Base-by-base conservation (phyloP, 1,140 invertebrate species). In the Lepidostoma basale region DNA sequence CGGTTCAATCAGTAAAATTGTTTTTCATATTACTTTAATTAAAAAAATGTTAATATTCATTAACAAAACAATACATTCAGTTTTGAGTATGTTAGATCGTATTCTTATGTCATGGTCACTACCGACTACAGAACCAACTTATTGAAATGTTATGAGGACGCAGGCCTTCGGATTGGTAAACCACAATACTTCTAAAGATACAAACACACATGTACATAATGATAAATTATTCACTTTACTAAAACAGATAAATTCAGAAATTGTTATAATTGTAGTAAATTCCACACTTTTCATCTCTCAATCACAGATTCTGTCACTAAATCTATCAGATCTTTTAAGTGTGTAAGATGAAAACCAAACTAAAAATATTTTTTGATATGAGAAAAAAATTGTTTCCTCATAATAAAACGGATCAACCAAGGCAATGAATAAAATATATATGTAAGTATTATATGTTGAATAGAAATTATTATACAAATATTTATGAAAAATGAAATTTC, bases 301-400 rank as follows among this genome's bases (percentile, higher is more conserved):
- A 49, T 49, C 45, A 49, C 45, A 49, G 45, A 49, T 49, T 49
- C 45, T 12, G 25, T 22, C 14, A 49, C 45, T 49, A 49, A 25
- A 49, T 49, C 45, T 49, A 49, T 49, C 45, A 49, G 45, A 49
- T 49, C 45, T 23, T 12, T 36, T 12, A 6, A 36, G 33, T 36
- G 14, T 12, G 14, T n/a, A 36, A 36, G 33, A 36, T 6, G 33
- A 36, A n/a, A 12, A 36, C 1, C 9, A 12, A 9, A 36, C 33
- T 36, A n/a, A 36, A 36, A 36, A 36, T 36, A 36, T 36, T 36
- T 36, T 12, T 36, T 36, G 10, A n/a, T 9, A 12, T 36, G 14
- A 36, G 5, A 12, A 36, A 36, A 12, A 12, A 12, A 36, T 36
- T 12, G 9, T 12, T 12, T 36, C 10, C 33, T 36, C 33, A 12